Evolutionary conservation across 2,113 vertebrate genomes (phyloP), one percentile per base, ranked within the genome.

Genomic region (Syngnathoides biaculeatus): DNA sequence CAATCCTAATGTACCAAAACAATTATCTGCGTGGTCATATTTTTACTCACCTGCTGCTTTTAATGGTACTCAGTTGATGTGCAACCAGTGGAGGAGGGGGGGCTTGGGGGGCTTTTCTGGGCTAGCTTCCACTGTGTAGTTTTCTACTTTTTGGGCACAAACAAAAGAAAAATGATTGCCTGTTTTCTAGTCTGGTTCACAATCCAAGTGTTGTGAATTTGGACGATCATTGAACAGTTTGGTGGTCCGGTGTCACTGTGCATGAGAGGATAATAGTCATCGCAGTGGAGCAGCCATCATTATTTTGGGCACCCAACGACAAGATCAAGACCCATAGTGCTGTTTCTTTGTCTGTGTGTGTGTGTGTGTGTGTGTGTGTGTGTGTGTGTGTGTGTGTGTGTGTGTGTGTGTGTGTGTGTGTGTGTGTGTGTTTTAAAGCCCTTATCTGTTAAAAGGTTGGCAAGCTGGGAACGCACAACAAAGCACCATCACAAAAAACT

Each of bases 41-140:
- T 17, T 73, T 69, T 65, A 27, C 65, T 66, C 27, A 68, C 68
- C 65, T 26, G 12, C 59, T 67, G 53, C 56, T 65, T 73, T 68
- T 74, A 63, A 76, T 70, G 58, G 61, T 40, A 43, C 17, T 35
- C 9, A 40, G 0, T 47, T 35, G 56, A 56, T 71, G 65, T 67
- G 53, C 43, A 62, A 65, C 73, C 53, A 66, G 42, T 77, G 12
- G 13, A 39, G 17, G 24, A 35, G 60, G 64, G 27, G n/a, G n/a
- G 47, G n/a, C n/a, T n/a, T n/a, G n/a, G n/a, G n/a, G n/a, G n/a
- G n/a, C n/a, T 30, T 66, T 57, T 64, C 65, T 64, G 56, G 11
- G 66, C 40, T 15, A 2, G 8, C 53, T 56, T 63, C 57, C 50
- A 60, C 40, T 40, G 35, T 11, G 35, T 22, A 10, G 17, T 65